A percentile compares a stretch with the other conserved stretches of the same genome.
phyloP scores from a whole-genome alignment of 2,797 vertebrate genomes.

The Thalassophryne amazonica region DNA sequence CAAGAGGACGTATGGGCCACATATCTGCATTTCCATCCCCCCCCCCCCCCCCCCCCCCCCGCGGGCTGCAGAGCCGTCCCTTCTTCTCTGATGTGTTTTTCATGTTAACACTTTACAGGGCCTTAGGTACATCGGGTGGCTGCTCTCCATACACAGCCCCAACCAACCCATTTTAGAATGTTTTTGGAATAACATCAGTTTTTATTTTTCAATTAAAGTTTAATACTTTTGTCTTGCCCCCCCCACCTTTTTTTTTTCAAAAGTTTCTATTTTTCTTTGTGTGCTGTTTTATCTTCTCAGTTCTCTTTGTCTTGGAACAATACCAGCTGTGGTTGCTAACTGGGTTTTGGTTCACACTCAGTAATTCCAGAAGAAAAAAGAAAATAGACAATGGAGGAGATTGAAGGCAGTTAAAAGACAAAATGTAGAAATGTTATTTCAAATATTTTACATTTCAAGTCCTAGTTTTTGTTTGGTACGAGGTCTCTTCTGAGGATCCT shows the following conservation, averaged over 20 bases:
- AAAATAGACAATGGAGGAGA: not conserved
- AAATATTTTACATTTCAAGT: not conserved
- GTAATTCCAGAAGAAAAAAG: not conserved
- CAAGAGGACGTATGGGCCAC: constrained; percentile 54
- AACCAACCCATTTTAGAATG: constrained; percentile 73
- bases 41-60: too few species aligned
- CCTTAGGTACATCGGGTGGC: constrained; percentile 76
- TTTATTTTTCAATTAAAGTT: constrained; percentile 81
- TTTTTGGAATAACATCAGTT: constrained; percentile 74
- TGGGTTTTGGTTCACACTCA: not conserved
- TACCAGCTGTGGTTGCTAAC: not conserved
- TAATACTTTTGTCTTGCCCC: constrained; percentile 74
- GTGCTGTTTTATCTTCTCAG: constrained; percentile 11
- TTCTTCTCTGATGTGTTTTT: constrained; percentile 80
- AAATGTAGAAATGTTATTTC: not conserved
- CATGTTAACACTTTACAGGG: constrained; percentile 82
- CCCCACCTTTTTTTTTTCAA: constrained; percentile 45
- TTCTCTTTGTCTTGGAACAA: constrained; percentile 18
- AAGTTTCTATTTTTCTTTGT: constrained; percentile 30
- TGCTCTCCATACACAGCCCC: constrained; percentile 71
- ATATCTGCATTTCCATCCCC: constrained; percentile 47
- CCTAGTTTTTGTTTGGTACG: too few species aligned
- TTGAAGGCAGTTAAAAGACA: too few species aligned
- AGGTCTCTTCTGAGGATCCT: too few species aligned
- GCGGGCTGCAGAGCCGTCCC: constrained; percentile 17